Percentiles rank a stretch among this genome's conserved stretches.
Conservation (phyloP, 2,113 vertebrate genomes). For the Trogon surrucura region DNA sequence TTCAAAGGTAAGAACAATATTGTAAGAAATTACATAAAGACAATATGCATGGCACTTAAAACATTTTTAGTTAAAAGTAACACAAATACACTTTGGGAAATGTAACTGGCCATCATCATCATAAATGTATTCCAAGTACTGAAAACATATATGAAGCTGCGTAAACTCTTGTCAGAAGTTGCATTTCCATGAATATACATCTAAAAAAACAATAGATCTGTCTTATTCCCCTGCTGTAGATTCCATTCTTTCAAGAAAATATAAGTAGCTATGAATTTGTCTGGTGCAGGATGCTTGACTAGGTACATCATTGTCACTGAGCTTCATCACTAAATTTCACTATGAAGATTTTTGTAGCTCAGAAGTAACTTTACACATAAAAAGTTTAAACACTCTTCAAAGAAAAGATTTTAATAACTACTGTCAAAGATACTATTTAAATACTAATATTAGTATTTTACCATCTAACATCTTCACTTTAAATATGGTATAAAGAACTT, state of each 20-base stretch:
- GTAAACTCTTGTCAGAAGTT: neutral
- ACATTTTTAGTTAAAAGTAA: neutral
- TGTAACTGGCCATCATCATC: neutral
- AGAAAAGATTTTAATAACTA: neutral
- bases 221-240: neutral
- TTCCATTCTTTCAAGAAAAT: neutral
- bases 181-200: neutral
- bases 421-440: neutral
- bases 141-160: neutral
- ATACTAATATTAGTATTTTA: neutral
- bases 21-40: neutral
- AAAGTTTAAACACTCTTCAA: neutral
- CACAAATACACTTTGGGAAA: neutral
- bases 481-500: neutral
- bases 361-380: neutral
- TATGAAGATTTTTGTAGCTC: neutral
- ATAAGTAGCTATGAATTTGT: neutral
- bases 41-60: neutral
- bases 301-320: neutral
- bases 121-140: neutral
- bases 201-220: neutral
- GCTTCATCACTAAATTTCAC: neutral
- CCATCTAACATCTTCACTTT: neutral
- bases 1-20: neutral
- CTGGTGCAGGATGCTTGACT: neutral